A percentile compares a stretch with the other conserved stretches of the same genome.
These are phyloP conservation scores for Podotricha telesiphe DNA, from an alignment of 2,888 invertebrate species.

Conservation along the genomic window DNA sequence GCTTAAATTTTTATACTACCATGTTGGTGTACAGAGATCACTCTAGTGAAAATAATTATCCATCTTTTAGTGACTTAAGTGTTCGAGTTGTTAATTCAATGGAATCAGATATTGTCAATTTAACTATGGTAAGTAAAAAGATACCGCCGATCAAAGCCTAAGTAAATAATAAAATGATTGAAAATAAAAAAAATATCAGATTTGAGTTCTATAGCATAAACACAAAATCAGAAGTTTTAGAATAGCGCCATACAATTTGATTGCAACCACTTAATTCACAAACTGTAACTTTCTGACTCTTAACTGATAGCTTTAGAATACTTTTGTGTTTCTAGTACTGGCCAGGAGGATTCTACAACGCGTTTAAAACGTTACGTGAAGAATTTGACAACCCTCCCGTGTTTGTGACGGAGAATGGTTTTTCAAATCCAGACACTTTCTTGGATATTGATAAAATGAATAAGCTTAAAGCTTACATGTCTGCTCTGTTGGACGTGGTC, in stretches of 20 bases:
- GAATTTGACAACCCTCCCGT: constrained; percentile 52
- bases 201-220: too few species aligned
- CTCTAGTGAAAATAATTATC: constrained; percentile 45
- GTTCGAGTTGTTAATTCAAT: constrained; percentile 6
- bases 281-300: too few species aligned
- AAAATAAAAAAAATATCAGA: too few species aligned
- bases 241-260: too few species aligned
- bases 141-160: neutral
- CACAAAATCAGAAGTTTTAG: too few species aligned
- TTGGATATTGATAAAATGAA: neutral
- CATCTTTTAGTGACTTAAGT: constrained; percentile 52
- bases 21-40: constrained; percentile 55
- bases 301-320: neutral
- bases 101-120: neutral
- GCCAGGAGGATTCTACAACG: constrained; percentile 79
- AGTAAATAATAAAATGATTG: too few species aligned
- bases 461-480: neutral
- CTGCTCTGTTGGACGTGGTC: constrained; percentile 16
- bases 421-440: constrained; percentile 6
- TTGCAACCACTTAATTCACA: too few species aligned
- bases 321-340: constrained; percentile 56
- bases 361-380: constrained; percentile 71
- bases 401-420: constrained; percentile 35
- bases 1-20: constrained; percentile 86
- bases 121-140: neutral